Evolutionary conservation across 2,113 vertebrate species (phyloP).

Genomic region (Notiomystis cincta): DNA sequence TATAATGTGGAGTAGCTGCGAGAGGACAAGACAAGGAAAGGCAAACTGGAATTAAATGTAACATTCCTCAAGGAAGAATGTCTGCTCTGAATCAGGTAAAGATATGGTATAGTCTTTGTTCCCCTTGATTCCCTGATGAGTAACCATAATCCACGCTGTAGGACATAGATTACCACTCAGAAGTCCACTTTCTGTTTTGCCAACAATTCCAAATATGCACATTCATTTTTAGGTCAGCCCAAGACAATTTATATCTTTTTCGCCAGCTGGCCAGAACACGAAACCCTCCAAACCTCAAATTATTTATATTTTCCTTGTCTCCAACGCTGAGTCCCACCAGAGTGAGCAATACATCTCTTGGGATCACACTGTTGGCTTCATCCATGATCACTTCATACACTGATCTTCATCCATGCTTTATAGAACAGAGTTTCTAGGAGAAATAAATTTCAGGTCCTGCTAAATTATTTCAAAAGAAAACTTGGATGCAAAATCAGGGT

Average conservation of each 20-base stretch:
- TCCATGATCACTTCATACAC: neutral
- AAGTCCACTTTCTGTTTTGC: neutral
- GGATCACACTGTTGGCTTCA: neutral
- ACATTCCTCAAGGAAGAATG: neutral
- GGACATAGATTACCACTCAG: neutral
- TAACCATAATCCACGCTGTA: neutral
- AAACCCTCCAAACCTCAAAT: neutral
- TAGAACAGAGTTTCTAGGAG: neutral
- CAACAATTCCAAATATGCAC: neutral
- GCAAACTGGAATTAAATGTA: neutral
- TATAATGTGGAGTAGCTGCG: neutral
- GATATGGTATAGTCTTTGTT: accelerated
- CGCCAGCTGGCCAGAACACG: neutral
- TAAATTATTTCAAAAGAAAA: neutral
- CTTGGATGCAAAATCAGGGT: neutral
- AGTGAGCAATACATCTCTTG: neutral
- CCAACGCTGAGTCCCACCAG: neutral
- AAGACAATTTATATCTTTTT: neutral
- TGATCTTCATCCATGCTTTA: neutral
- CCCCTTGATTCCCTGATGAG: neutral
- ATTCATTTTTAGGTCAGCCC: neutral
- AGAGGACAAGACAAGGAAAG: neutral
- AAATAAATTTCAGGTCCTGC: neutral
- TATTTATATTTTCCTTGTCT: neutral
- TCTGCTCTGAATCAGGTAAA: neutral